Evolutionary conservation across 2,113 vertebrate genomes (phyloP).

Genomic region (Silurus asotus): DNA sequence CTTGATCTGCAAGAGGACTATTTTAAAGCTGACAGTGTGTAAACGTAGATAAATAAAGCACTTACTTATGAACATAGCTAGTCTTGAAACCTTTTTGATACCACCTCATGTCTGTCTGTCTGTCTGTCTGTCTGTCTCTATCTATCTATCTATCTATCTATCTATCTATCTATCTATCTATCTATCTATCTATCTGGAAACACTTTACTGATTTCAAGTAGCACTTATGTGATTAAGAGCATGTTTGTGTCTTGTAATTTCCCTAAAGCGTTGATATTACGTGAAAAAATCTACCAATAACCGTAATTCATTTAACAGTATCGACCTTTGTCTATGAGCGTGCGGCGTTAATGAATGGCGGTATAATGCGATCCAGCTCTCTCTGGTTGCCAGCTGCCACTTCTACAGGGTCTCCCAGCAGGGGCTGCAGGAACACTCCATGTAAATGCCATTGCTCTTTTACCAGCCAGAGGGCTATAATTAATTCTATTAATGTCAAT

Average conservation of each 20-base stretch:
- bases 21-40: too few relatives aligned
- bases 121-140: too few relatives aligned
- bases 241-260: neutral
- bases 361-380: slow-evolving; percentile 35
- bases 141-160: too few relatives aligned
- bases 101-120: too few relatives aligned
- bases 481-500: slow-evolving; percentile 68
- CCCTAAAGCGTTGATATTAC: neutral
- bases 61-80: too few relatives aligned
- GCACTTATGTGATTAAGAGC: neutral
- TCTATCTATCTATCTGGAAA: neutral
- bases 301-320: slow-evolving; percentile 30
- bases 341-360: slow-evolving; percentile 38
- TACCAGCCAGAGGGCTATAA: slow-evolving; percentile 61
- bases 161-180: too few relatives aligned
- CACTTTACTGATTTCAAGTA: neutral
- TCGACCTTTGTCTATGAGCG: slow-evolving; percentile 31
- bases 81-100: too few relatives aligned
- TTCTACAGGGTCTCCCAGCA: slow-evolving; percentile 49
- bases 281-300: neutral
- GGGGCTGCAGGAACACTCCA: slow-evolving; percentile 58
- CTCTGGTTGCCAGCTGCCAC: slow-evolving; percentile 42
- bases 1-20: too few relatives aligned
- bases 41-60: too few relatives aligned
- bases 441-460: slow-evolving; percentile 67